Conservation (phyloP, 2,888 invertebrate species). For the Lycophotia porphyrea region DNA sequence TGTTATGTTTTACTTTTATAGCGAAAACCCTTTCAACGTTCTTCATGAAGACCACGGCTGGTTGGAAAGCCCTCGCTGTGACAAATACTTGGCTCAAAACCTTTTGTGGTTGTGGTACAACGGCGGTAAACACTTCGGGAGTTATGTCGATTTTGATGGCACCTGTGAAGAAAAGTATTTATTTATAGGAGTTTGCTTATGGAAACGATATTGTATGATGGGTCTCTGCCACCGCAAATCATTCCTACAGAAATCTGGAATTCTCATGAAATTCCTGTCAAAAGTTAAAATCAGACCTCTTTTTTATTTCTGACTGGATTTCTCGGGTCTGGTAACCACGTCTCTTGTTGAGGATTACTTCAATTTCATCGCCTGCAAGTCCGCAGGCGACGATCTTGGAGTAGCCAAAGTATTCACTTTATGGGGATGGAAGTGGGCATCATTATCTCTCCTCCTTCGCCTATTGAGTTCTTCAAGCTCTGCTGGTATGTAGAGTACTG, state of each 20-base stretch:
- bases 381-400: too few species aligned
- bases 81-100: conserved; percentile 66
- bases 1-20: conserved; percentile 63
- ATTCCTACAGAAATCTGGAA: neutral
- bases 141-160: conserved; percentile 78
- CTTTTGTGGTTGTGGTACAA: conserved; percentile 53
- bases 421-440: neutral
- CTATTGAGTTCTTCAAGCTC: neutral
- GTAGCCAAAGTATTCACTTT: too few species aligned
- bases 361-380: neutral
- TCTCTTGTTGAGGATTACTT: neutral
- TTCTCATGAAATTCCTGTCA: neutral
- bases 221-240: neutral
- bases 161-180: conserved; percentile 61
- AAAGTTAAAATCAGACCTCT: neutral
- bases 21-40: conserved; percentile 74
- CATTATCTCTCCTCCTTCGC: neutral
- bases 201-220: neutral
- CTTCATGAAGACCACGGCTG: conserved; percentile 73
- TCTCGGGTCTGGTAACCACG: neutral
- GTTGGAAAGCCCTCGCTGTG: conserved; percentile 74
- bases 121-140: conserved; percentile 73
- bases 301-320: neutral
- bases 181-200: neutral
- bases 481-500: neutral